Evolutionary conservation across 2,113 vertebrate genomes (phyloP).

Genomic region (Xiphias gladius): DNA sequence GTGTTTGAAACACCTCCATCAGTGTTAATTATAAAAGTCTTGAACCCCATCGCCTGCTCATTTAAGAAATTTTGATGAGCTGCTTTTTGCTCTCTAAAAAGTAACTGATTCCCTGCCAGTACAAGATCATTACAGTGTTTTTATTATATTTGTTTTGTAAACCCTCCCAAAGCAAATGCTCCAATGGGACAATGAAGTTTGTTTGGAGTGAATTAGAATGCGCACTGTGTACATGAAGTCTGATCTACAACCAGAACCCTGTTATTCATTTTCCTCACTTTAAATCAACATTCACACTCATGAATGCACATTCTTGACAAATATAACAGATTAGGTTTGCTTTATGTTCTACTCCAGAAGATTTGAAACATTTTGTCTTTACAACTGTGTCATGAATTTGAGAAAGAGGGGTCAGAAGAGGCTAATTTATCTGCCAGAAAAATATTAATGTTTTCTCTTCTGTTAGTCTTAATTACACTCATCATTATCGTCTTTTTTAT

Average conservation of each 20-base stretch:
- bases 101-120: background rate
- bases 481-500: background rate
- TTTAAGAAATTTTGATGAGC: slow-evolving; percentile 32
- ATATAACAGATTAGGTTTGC: slow-evolving; percentile 35
- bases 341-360: slow-evolving; percentile 13
- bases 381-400: background rate
- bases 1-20: slow-evolving; percentile 16
- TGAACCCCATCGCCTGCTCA: slow-evolving; percentile 11
- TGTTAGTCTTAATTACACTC: background rate
- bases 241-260: slow-evolving; percentile 38
- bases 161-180: slow-evolving; percentile 26
- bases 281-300: slow-evolving; percentile 28
- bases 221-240: slow-evolving; percentile 1
- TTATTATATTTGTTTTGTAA: slow-evolving; percentile 28
- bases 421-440: background rate
- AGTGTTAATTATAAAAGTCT: slow-evolving; percentile 21
- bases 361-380: slow-evolving; percentile 16
- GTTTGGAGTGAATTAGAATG: background rate
- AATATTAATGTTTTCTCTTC: background rate
- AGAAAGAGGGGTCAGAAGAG: background rate
- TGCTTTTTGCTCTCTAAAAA: slow-evolving; percentile 14
- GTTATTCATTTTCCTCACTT: slow-evolving; percentile 42
- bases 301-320: slow-evolving; percentile 38
- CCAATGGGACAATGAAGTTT: slow-evolving; percentile 41
- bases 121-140: slow-evolving; percentile 20